A percentile compares a stretch with the other conserved stretches of the same genome.
These are phyloP conservation scores for Poeciliopsis retropinna DNA, from an alignment of 2,113 vertebrate genomes.

Conservation along the genomic window DNA sequence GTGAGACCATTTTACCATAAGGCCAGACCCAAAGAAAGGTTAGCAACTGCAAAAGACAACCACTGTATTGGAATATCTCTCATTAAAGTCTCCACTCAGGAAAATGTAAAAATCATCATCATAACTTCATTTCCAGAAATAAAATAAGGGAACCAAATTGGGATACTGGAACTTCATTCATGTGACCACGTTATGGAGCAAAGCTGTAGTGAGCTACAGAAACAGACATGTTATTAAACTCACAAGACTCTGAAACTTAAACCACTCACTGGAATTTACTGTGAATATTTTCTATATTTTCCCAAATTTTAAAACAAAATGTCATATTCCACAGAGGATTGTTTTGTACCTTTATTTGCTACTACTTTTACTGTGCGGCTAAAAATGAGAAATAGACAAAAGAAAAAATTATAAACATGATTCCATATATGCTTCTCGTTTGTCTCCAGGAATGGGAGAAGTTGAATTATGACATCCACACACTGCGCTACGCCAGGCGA, in stretches of 20 bases:
- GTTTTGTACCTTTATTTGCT: too few relatives aligned
- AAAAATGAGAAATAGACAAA: too few relatives aligned
- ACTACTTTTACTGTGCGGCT: too few relatives aligned
- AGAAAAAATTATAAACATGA: too few relatives aligned
- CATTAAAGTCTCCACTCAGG: background rate
- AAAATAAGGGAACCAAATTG: background rate
- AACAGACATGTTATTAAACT: background rate
- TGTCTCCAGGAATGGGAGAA: conserved; percentile 90
- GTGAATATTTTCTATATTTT: background rate
- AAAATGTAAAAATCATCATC: background rate
- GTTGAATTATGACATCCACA: conserved; percentile 91
- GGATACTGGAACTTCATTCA: background rate
- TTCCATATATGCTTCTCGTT: conserved; percentile 4
- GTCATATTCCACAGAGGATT: too few relatives aligned
- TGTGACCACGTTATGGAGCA: background rate
- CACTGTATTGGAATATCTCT: background rate
- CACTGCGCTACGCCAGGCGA: conserved; percentile 81
- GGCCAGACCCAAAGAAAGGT: background rate
- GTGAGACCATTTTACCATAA: conserved; percentile 11
- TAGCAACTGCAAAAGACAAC: background rate
- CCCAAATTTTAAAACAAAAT: too few relatives aligned
- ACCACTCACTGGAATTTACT: background rate
- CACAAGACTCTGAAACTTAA: background rate
- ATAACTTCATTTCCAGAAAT: background rate
- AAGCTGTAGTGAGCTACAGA: background rate